Conservation (phyloP, 1,140 invertebrate genomes). For the Cyclina sinensis region DNA sequence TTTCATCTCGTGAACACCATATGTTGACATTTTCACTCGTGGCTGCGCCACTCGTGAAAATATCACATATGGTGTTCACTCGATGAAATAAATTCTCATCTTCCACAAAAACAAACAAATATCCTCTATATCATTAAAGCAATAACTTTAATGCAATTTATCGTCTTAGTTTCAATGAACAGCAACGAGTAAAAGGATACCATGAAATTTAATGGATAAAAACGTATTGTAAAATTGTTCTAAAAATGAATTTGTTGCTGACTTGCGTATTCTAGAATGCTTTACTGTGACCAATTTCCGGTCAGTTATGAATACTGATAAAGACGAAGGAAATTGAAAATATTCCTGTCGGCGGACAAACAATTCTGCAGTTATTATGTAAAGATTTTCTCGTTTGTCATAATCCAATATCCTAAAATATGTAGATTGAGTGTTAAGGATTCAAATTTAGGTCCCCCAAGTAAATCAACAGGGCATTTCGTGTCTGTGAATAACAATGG, state of each 20-base stretch:
- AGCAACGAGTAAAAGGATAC: no score
- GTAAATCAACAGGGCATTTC: conserved; percentile 18
- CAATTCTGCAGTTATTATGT: not conserved
- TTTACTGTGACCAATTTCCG: not conserved
- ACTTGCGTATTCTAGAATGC: not conserved
- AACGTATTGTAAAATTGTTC: no score
- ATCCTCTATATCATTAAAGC: no score
- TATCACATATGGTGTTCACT: no score
- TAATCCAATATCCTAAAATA: not conserved
- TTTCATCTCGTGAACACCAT: no score
- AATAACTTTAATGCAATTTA: no score
- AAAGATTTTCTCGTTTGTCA: conserved; percentile 27
- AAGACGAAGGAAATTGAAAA: not conserved
- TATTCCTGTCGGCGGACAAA: not conserved
- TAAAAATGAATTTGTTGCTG: not conserved
- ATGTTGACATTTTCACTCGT: no score
- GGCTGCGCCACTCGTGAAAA: no score
- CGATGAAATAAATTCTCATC: no score
- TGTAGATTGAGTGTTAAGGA: not conserved
- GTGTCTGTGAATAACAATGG: conserved; percentile 33
- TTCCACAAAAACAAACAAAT: no score
- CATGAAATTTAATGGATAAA: no score
- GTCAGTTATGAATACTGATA: not conserved
- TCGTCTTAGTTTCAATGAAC: no score
- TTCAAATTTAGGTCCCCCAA: not conserved